Evolutionary conservation across 2,113 vertebrate genomes (phyloP), one percentile per base, ranked within the genome.

Genomic region (Microtus pennsylvanicus): DNA sequence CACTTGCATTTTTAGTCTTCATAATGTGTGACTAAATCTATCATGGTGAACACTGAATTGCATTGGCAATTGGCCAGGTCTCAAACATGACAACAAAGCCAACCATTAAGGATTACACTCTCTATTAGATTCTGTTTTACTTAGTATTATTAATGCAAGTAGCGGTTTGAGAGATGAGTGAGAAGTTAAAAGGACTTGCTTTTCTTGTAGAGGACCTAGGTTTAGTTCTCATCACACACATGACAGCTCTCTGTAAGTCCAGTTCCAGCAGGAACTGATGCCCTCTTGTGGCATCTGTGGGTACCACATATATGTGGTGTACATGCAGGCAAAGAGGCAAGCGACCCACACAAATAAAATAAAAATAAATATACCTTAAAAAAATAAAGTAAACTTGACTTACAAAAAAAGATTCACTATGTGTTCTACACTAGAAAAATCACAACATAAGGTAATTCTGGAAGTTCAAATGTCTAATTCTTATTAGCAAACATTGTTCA

Each of bases 401-500:
- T 85, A 19, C 7, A 42, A 38, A 83, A 85, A 83, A 83, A 17
- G n/a, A 30, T 30, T 63, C n/a, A 42, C 72, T 42, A 8, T 19
- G 26, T 63, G 58, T 63, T 63, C 16, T 63, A 30, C 28, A 63
- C 26, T 19, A 65, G 55, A 42, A 63, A 42, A 63, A 19, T 45
- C 38, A 85, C 26, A 85, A 30, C 72, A 38, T 24, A 82, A 86
- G 63, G 22, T 52, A 87, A 94, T 75, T 94, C 33, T 83, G 38
- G 89, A 89, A 83, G 7, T 7, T 7, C 82, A 86, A 94, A 58
- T 58, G 58, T 58, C 58, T 58, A 58, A 58, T 58, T 58, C 17
- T 58, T 58, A 58, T 65, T 28, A 11, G 52, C 35, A 95, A 95
- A 85, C 63, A 87, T 90, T 38, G 88, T 91, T 58, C n/a, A 93